A percentile compares a stretch with the other conserved stretches of the same genome.
Conservation (phyloP, 2,113 vertebrate species). For the Cyrtonyx montezumae region DNA sequence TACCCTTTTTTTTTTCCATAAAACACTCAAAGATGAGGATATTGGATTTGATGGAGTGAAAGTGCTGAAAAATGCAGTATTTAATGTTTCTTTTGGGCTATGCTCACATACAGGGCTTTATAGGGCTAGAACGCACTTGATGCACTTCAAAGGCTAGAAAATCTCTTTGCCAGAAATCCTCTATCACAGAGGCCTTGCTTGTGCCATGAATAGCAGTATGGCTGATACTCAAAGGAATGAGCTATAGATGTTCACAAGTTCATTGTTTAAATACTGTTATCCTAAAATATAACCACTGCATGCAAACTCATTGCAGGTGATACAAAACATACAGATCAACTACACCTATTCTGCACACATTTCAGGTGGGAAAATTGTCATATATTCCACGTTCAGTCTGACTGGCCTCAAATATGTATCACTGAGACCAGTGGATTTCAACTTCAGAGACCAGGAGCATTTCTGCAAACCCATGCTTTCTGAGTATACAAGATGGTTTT, state of each 20-base stretch:
- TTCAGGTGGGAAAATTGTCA: neutral
- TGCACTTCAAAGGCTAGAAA: neutral
- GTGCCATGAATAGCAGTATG: neutral
- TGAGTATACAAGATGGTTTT: neutral
- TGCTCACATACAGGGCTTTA: neutral
- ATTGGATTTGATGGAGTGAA: neutral
- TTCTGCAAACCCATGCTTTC: neutral
- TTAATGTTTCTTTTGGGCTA: neutral
- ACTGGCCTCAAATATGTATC: neutral
- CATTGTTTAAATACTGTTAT: neutral
- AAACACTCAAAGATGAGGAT: neutral
- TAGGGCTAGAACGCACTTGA: neutral
- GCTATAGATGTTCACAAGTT: neutral
- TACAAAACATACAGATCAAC: neutral
- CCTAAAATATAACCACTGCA: neutral
- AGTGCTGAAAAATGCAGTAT: neutral
- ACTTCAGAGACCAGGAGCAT: neutral
- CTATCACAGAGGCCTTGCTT: neutral
- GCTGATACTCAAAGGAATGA: neutral
- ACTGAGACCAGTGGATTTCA: neutral
- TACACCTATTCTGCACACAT: neutral
- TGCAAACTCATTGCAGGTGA: neutral
- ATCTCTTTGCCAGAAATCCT: neutral
- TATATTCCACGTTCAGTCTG: neutral
- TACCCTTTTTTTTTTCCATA: neutral